A percentile compares a stretch with the other conserved stretches of the same genome.
These are phyloP conservation scores for Ptychobarbus kaznakovi DNA, from an alignment of 2,797 vertebrate species.

Conservation along the genomic window DNA sequence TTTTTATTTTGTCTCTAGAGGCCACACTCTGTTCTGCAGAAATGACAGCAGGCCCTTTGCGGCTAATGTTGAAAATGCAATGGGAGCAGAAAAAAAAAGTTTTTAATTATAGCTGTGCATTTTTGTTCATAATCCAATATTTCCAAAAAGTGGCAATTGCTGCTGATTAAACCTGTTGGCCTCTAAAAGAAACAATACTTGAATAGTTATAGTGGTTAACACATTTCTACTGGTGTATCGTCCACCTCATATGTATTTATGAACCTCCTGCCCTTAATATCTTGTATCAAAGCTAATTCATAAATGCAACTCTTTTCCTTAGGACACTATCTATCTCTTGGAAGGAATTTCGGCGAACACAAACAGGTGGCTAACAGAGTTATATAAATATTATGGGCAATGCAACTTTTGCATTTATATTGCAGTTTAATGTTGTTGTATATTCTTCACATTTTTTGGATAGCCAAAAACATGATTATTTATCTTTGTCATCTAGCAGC, in stretches of 20 bases:
- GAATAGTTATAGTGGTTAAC: not conserved
- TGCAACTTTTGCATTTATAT: not conserved
- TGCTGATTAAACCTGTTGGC: not conserved
- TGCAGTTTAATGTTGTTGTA: not conserved
- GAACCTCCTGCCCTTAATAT: not conserved
- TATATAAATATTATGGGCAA: not conserved
- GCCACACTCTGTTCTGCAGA: not conserved
- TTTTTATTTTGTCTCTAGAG: not conserved
- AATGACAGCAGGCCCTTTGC: not conserved
- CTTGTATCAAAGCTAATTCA: not conserved
- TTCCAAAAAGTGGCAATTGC: not conserved
- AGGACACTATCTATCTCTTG: constrained; percentile 93
- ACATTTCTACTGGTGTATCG: not conserved
- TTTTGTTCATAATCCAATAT: not conserved
- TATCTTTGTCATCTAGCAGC: constrained; percentile 58
- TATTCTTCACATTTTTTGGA: not conserved
- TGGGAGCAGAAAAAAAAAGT: not conserved
- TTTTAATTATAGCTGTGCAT: not conserved
- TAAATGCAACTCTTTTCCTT: constrained; percentile 1
- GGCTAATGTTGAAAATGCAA: not conserved
- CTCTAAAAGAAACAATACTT: not conserved
- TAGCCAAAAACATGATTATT: not conserved
- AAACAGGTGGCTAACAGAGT: constrained; percentile 74
- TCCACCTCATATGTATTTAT: not conserved
- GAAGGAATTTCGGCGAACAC: constrained; percentile 84